Evolutionary conservation across 1,140 invertebrate genomes (phyloP).

Genomic region (Penaeus vannamei): DNA sequence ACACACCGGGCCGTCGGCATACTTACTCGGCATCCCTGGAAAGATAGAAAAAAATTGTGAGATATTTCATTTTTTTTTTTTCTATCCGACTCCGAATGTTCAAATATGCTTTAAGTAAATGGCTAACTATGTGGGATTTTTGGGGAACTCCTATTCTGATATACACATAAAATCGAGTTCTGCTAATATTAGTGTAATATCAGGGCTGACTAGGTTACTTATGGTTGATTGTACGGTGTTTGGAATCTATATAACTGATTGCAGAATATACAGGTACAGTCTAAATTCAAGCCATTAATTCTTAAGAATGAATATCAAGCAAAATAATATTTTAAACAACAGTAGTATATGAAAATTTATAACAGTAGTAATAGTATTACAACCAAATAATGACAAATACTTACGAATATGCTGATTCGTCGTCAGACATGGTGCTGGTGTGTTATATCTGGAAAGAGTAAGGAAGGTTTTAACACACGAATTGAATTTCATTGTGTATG

Average conservation of each 20-base stretch:
- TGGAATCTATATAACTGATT: too few species aligned
- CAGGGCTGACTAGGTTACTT: too few species aligned
- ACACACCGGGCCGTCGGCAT: neutral
- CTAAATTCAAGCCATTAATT: too few species aligned
- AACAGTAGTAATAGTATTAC: neutral
- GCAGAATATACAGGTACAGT: too few species aligned
- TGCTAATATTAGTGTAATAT: neutral
- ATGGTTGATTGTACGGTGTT: too few species aligned
- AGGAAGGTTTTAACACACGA: conserved; percentile 11
- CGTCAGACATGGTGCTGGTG: conserved; percentile 62
- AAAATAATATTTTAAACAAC: too few species aligned
- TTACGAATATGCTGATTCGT: conserved; percentile 66
- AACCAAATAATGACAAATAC: neutral
- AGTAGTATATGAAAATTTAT: too few species aligned
- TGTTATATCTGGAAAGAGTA: conserved; percentile 56
- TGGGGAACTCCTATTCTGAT: neutral
- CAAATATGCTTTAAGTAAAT: too few species aligned
- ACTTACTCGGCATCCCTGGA: conserved; percentile 59
- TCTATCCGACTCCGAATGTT: too few species aligned
- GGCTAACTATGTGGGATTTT: too few species aligned
- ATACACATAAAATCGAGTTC: neutral
- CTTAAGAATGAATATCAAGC: too few species aligned
- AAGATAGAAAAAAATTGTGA: neutral
- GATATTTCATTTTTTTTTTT: neutral
- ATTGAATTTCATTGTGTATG: neutral